Evolutionary conservation across 92 coral and sea anemone species (phyloP).

Genomic region (Epizoanthus ramosus): DNA sequence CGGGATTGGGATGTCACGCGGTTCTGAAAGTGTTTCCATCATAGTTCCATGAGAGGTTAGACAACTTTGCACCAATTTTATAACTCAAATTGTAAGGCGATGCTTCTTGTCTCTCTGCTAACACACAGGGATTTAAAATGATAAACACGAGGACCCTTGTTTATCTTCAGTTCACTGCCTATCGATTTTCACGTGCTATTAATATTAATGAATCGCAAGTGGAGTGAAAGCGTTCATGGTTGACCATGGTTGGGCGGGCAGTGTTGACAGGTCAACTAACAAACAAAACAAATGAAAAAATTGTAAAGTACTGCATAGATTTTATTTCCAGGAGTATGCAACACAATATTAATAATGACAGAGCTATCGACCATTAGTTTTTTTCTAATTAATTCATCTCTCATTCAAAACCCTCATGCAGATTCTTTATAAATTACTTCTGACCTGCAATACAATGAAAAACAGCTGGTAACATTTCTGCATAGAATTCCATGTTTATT

Average conservation of each 20-base stretch:
- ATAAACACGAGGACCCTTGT: slow-evolving; percentile 45
- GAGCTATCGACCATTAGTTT: not conserved
- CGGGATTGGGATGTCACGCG: slow-evolving; percentile 28
- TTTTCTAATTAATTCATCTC: not conserved
- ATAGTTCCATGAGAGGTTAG: slow-evolving; percentile 7
- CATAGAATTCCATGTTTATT: not conserved
- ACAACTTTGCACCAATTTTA: not conserved
- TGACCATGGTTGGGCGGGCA: slow-evolving; percentile 36
- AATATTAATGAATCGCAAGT: slow-evolving; percentile 30
- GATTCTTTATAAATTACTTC: slow-evolving; percentile 4
- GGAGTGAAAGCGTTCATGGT: slow-evolving; percentile 25
- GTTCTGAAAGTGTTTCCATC: slow-evolving; percentile 33
- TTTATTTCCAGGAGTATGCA: not conserved
- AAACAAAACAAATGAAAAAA: not conserved
- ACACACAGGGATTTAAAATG: slow-evolving; percentile 40
- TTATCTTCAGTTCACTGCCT: slow-evolving; percentile 28
- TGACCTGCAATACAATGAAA: not conserved
- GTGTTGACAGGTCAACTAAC: slow-evolving; percentile 24
- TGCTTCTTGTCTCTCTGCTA: slow-evolving; percentile 14
- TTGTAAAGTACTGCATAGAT: not conserved
- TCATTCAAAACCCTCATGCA: not conserved
- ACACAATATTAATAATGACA: not conserved
- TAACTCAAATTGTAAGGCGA: not conserved
- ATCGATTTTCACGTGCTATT: slow-evolving; percentile 45
- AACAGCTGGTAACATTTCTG: slow-evolving; percentile 1